Base-by-base conservation (phyloP, 1,140 invertebrate genomes). In the Papilio aristodemus region DNA sequence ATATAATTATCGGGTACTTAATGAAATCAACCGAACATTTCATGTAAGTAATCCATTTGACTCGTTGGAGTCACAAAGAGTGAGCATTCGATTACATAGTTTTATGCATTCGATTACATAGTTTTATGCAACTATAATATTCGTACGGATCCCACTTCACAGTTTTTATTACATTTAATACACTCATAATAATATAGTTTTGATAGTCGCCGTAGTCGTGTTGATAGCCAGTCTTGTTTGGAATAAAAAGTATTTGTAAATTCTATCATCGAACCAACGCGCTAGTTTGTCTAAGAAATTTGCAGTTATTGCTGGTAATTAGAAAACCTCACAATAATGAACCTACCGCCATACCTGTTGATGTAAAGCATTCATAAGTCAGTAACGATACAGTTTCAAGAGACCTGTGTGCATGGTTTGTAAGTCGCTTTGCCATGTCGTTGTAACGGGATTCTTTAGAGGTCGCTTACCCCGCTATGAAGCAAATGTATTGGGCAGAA, bases 401-500 rank as follows among this genome's bases (percentile, higher is more conserved):
- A 10, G 8, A 54, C 22, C 19, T 32, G 27, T 32, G 46, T 19
- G 22, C 19, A 22, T 54, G 46, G n/a, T n/a, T n/a, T 54, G 46
- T 10, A 54, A 54, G 11, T 13, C 14, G 43, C 46, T 9, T 54
- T 54, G 32, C 59, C 36, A 62, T 62, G 17, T 17, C 27, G 5
- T 22, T n/a, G 8, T 62, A 62, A 62, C 59, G 59, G 59, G 36
- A 62, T 37, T 39, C 14, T 13, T 7, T 14, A 19, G 13, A 62
- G 14, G 59, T 36, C 59, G 36, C 32, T 62, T 32, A 62, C 32
- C 37, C 27, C 14, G 32, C 11, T 62, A 19, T 13, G 8, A 19
- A 7, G 59, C 10, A 62, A 3, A 27, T 9, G 57, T 58, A 32
- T 7, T 59, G n/a, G 6, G 3, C 46, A 22, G 22, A 43, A 25